Percentiles rank a stretch among this genome's conserved stretches.
phyloP scores from a whole-genome alignment of 2,113 vertebrate species.

The Rissa tridactyla region DNA sequence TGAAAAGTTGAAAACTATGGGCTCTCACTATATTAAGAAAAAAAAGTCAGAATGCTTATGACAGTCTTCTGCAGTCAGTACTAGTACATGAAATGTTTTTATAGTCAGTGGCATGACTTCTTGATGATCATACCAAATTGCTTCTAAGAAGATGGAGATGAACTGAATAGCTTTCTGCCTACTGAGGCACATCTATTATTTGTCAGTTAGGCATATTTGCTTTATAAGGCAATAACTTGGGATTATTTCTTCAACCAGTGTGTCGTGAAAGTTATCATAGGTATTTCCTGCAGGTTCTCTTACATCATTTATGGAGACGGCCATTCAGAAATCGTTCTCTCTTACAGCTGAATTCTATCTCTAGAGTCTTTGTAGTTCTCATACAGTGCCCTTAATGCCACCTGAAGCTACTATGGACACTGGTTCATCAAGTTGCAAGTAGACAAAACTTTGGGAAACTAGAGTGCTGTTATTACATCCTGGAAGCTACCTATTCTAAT shows the following conservation, averaged over 20 bases:
- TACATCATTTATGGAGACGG: background rate
- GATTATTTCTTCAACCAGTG: background rate
- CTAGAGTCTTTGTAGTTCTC: background rate
- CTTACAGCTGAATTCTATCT: background rate
- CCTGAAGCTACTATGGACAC: background rate
- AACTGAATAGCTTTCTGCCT: background rate
- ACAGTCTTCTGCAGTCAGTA: background rate
- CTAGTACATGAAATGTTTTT: background rate
- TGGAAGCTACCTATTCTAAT: background rate
- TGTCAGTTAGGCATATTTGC: background rate
- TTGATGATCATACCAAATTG: background rate
- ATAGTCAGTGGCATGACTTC: background rate
- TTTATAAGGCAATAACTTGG: background rate
- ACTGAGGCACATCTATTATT: background rate
- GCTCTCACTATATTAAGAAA: background rate
- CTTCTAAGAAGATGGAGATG: background rate
- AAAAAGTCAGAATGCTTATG: background rate
- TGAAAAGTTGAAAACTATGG: background rate
- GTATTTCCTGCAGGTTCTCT: background rate
- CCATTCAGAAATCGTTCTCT: background rate
- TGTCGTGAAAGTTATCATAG: background rate
- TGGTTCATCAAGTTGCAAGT: background rate
- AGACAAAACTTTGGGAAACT: background rate
- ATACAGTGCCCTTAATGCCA: background rate
- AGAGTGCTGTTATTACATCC: background rate